Conservation (phyloP, 2,113 vertebrate species). For the Paedocypris sp. region DNA sequence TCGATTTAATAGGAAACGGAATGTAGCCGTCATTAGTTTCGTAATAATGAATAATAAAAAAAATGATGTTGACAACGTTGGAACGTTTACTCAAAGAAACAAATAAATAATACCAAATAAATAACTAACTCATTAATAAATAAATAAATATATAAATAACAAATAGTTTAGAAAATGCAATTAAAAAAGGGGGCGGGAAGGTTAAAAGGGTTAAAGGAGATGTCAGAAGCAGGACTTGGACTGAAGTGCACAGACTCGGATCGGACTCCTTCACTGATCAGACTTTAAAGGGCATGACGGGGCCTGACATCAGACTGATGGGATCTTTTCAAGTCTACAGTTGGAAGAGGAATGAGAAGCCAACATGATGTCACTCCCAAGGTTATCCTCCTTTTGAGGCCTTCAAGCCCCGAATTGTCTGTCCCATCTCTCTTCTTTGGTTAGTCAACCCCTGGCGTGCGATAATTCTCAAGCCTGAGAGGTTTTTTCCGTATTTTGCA, state of each 20-base stretch:
- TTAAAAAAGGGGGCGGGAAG: slow-evolving; percentile 24
- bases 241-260: not conserved
- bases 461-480: slow-evolving; percentile 8
- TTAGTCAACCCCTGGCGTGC: not conserved
- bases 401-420: too few species aligned
- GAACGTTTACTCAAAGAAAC: slow-evolving; percentile 22
- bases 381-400: too few species aligned
- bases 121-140: slow-evolving; percentile 67
- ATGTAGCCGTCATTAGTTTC: slow-evolving; percentile 53
- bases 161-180: slow-evolving; percentile 44
- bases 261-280: slow-evolving; percentile 12
- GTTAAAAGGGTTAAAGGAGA: slow-evolving; percentile 5
- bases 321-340: too few species aligned
- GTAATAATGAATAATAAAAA: slow-evolving; percentile 27
- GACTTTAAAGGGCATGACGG: not conserved
- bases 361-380: too few species aligned
- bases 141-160: slow-evolving; percentile 78
- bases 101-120: slow-evolving; percentile 66
- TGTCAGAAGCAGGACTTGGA: slow-evolving; percentile 14
- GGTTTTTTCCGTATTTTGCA: slow-evolving; percentile 4
- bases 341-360: too few species aligned
- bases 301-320: not conserved
- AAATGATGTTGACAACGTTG: slow-evolving; percentile 13
- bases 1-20: slow-evolving; percentile 34
- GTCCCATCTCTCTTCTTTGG: too few species aligned